These are phyloP conservation scores for Ectemnius cavifrons DNA, from an alignment of 2,888 invertebrate species.

Conservation along the genomic window DNA sequence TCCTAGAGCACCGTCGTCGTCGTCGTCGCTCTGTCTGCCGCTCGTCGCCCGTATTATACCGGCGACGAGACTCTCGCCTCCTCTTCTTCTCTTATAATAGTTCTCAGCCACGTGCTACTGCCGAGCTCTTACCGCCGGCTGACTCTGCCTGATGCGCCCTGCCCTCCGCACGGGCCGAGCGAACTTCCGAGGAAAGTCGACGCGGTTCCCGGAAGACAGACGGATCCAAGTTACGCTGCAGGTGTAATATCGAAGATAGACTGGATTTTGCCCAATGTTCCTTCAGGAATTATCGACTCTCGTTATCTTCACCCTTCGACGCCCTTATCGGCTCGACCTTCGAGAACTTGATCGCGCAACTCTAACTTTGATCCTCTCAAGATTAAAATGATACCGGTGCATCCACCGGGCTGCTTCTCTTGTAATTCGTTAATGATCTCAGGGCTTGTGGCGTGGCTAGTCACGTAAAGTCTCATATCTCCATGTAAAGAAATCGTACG, in stretches of 20 bases:
- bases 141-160: not conserved
- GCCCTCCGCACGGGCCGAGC: not conserved
- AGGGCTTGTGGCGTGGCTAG: not conserved
- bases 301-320: constrained; percentile 25
- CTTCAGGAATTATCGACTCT: constrained; percentile 21
- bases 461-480: constrained; percentile 17
- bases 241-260: not conserved
- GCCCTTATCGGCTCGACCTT: not conserved
- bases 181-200: too few species aligned
- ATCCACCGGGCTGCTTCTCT: not conserved
- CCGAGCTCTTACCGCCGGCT: constrained; percentile 9
- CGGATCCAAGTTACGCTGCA: not conserved
- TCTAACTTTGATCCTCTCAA: not conserved
- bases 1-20: constrained; percentile 36
- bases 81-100: constrained; percentile 52
- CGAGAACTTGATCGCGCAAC: constrained; percentile 20
- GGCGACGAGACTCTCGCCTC: constrained; percentile 20
- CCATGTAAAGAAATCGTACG: constrained; percentile 3
- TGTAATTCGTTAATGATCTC: too few species aligned
- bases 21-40: constrained; percentile 58
- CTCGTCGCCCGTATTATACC: constrained; percentile 35
- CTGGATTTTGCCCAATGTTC: constrained; percentile 16
- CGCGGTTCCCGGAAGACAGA: too few species aligned
- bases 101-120: constrained; percentile 39
- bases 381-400: not conserved